phyloP scores from a whole-genome alignment of 2,888 invertebrate genomes.

The Beris chalybata region DNA sequence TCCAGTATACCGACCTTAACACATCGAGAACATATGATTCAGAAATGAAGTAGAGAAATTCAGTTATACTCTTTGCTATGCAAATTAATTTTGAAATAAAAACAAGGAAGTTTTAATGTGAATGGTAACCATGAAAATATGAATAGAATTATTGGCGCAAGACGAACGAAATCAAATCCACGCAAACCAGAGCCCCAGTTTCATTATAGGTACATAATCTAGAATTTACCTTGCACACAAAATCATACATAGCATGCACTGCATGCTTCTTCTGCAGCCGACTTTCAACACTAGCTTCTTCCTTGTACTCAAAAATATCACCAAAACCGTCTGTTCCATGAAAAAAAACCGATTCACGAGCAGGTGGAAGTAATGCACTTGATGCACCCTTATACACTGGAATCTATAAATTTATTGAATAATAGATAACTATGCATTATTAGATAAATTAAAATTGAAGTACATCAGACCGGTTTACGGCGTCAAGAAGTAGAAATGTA shows the following conservation, averaged over 20 bases:
- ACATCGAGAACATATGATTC: no score
- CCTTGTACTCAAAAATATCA: conserved; percentile 59
- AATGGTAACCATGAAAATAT: no score
- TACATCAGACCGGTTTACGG: conserved; percentile 65
- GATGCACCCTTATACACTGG: conserved; percentile 70
- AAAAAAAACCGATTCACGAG: conserved; percentile 55
- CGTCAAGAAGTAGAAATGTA: conserved; percentile 67
- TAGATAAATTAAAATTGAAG: conserved; percentile 48
- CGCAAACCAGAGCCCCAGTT: no score
- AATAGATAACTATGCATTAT: not conserved
- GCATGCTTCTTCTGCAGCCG: conserved; percentile 61
- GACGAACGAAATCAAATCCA: no score
- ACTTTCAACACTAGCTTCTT: conserved; percentile 54
- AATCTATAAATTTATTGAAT: conserved; percentile 58
- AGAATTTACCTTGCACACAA: conserved; percentile 60
- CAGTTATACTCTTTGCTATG: no score
- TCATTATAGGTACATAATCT: not conserved
- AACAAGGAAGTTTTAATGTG: no score
- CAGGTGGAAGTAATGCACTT: conserved; percentile 55
- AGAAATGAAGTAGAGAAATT: no score
- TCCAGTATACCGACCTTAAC: no score
- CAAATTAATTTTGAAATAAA: no score
- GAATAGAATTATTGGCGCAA: no score
- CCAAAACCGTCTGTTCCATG: conserved; percentile 75
- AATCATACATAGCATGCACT: conserved; percentile 62